Evolutionary conservation across 2,797 vertebrate genomes (phyloP).

Genomic region (Monodelphis domestica): DNA sequence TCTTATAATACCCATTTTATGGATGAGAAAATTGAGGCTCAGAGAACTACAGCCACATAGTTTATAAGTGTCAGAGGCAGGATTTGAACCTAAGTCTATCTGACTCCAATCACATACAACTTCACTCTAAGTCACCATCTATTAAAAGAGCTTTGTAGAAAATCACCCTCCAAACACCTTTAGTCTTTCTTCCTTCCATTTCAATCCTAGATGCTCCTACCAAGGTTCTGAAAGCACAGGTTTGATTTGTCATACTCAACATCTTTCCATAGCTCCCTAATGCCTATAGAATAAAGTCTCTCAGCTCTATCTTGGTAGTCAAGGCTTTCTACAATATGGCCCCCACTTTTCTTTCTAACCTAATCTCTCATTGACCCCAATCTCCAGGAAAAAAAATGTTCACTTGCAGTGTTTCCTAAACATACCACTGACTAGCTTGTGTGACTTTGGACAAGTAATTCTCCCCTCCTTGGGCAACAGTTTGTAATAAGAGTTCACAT

Average conservation of each 20-base stretch:
- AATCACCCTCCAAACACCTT: not conserved
- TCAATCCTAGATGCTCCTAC: not conserved
- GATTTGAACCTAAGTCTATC: not conserved
- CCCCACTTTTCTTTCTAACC: not conserved
- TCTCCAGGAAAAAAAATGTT: too few relatives aligned
- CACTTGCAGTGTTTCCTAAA: not conserved
- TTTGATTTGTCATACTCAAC: not conserved
- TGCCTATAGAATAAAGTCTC: not conserved
- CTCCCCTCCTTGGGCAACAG: not conserved
- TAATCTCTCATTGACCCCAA: not conserved
- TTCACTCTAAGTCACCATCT: not conserved
- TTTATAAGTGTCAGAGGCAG: not conserved
- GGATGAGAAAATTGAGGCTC: not conserved
- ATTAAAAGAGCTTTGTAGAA: not conserved
- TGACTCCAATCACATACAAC: not conserved
- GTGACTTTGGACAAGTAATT: not conserved
- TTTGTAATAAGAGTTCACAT: not conserved
- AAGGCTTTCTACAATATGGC: not conserved
- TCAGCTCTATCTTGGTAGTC: not conserved
- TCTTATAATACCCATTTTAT: not conserved
- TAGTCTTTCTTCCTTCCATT: not conserved
- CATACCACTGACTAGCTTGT: not conserved
- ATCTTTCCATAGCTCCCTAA: not conserved
- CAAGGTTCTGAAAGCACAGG: not conserved
- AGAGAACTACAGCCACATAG: not conserved